These are phyloP conservation scores for Electrophaes corylata DNA, from an alignment of 2,888 invertebrate species.

Conservation along the genomic window DNA sequence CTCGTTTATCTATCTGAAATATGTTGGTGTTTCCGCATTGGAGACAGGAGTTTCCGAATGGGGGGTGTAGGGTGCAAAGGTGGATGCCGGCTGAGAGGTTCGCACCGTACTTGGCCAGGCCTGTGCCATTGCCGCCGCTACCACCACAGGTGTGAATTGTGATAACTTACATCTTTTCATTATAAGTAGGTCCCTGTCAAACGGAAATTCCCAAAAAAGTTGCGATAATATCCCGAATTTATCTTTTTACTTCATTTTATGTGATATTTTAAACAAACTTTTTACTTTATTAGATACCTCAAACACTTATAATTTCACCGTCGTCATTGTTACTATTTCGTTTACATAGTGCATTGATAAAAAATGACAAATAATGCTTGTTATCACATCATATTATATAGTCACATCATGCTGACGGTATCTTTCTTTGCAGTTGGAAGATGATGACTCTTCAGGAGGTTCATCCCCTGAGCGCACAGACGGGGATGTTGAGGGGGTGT, in stretches of 20 bases:
- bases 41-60: conserved; percentile 63
- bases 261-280: not conserved
- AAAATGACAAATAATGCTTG: conserved; percentile 3
- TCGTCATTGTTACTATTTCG: not conserved
- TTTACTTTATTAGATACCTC: not conserved
- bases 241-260: not conserved
- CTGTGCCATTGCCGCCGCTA: conserved; percentile 58
- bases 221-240: not conserved
- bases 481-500: conserved; percentile 57
- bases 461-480: conserved; percentile 67
- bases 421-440: conserved; percentile 78
- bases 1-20: conserved; percentile 44
- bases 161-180: not conserved
- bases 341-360: not conserved
- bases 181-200: not conserved
- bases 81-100: conserved; percentile 79
- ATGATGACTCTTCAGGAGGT: conserved; percentile 80
- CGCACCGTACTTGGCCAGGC: conserved; percentile 73
- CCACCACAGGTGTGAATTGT: conserved; percentile 69
- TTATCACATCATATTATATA: not conserved
- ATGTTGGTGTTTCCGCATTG: conserved; percentile 80
- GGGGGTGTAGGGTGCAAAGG: conserved; percentile 67
- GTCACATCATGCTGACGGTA: conserved; percentile 7
- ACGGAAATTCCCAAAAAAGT: not conserved
- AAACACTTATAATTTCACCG: not conserved